Conservation (phyloP, 2,888 invertebrate genomes). For the Torymus texanus region DNA sequence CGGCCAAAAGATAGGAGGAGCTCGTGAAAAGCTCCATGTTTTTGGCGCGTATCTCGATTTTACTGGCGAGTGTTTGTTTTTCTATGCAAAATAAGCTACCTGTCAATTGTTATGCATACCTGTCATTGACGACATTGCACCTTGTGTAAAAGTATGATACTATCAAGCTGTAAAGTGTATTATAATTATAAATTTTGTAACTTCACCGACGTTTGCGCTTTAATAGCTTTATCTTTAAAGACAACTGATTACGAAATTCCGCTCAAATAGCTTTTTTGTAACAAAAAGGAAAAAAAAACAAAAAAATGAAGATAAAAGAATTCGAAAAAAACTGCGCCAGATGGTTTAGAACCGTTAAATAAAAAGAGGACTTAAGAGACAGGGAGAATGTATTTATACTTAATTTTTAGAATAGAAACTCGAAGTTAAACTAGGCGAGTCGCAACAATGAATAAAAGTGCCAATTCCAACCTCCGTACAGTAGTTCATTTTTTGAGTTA, state of each 20-base stretch:
- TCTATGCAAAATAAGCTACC: conserved; percentile 65
- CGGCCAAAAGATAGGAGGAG: conserved; percentile 74
- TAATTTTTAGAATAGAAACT: conserved; percentile 58
- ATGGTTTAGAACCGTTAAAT: conserved; percentile 56
- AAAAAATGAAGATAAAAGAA: conserved; percentile 35
- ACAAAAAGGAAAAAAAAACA: conserved; percentile 45
- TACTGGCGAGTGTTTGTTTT: conserved; percentile 67
- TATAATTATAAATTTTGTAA: conserved; percentile 76
- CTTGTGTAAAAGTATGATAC: conserved; percentile 73
- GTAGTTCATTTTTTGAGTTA: conserved; percentile 51
- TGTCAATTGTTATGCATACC: conserved; percentile 73
- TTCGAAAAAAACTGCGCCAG: conserved; percentile 47
- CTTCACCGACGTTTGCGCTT: conserved; percentile 66
- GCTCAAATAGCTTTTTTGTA: conserved; percentile 57
- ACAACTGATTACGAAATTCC: conserved; percentile 53
- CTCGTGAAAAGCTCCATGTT: conserved; percentile 60
- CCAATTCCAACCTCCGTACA: conserved; percentile 66
- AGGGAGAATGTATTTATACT: conserved; percentile 55
- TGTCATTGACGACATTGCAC: conserved; percentile 73
- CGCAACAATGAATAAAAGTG: conserved; percentile 70
- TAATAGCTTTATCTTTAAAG: conserved; percentile 58
- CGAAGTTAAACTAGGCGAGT: conserved; percentile 59
- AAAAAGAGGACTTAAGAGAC: conserved; percentile 50
- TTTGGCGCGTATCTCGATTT: conserved; percentile 57
- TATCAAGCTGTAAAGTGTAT: conserved; percentile 75